Evolutionary conservation across 2,888 invertebrate species (phyloP).

Genomic region (Buathra laborator): DNA sequence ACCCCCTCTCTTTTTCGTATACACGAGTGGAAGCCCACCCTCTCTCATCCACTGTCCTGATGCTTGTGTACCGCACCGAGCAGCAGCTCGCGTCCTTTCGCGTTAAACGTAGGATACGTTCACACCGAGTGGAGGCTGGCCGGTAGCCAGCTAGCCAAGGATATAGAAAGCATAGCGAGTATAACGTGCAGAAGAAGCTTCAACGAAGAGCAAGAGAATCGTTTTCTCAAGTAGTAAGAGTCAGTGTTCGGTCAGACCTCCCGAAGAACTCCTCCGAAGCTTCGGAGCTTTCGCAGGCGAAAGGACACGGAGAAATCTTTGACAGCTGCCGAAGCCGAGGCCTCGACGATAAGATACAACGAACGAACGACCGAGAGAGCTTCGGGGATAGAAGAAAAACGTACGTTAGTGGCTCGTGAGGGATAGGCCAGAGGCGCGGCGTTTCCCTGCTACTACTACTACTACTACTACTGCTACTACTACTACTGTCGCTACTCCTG

Average conservation of each 20-base stretch:
- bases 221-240: slow-evolving; percentile 76
- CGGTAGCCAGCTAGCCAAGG: slow-evolving; percentile 72
- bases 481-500: slow-evolving; percentile 13
- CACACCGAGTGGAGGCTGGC: slow-evolving; percentile 79
- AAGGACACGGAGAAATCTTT: slow-evolving; percentile 49
- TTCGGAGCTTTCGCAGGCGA: slow-evolving; percentile 2
- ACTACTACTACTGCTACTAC: neutral
- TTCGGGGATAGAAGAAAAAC: neutral
- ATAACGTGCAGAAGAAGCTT: neutral
- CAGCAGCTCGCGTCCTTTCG: slow-evolving; percentile 73
- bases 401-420: neutral
- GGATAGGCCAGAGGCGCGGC: slow-evolving; percentile 8
- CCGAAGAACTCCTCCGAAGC: slow-evolving; percentile 32
- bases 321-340: slow-evolving; percentile 65
- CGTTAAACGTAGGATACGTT: slow-evolving; percentile 81
- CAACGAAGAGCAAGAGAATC: slow-evolving; percentile 64
- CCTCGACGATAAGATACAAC: slow-evolving; percentile 60
- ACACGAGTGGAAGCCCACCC: slow-evolving; percentile 23
- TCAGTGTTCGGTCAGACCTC: slow-evolving; percentile 77
- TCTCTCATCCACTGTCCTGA: neutral
- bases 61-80: slow-evolving; percentile 35
- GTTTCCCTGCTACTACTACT: slow-evolving; percentile 5
- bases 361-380: slow-evolving; percentile 22
- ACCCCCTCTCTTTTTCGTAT: slow-evolving; percentile 15
- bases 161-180: slow-evolving; percentile 13